Evolutionary conservation across 2,888 invertebrate genomes (phyloP).

Genomic region (Cataglyphis rosenhaueri): DNA sequence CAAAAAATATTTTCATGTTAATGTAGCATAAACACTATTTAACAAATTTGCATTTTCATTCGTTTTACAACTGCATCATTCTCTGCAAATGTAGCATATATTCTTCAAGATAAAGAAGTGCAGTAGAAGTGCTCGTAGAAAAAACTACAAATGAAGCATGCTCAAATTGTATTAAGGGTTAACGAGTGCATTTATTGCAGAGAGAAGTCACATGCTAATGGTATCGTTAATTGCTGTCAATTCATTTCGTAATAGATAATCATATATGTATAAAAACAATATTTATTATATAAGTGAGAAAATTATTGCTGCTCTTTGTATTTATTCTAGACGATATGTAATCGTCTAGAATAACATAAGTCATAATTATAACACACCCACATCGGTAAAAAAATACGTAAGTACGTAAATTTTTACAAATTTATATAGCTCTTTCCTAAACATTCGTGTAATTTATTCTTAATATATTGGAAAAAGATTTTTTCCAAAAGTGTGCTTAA

Average conservation of each 20-base stretch:
- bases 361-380: neutral
- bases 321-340: neutral
- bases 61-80: conserved; percentile 42
- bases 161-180: conserved; percentile 81
- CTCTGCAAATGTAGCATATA: conserved; percentile 57
- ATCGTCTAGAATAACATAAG: neutral
- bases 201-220: conserved; percentile 76
- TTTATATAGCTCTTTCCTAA: conserved; percentile 24
- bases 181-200: conserved; percentile 76
- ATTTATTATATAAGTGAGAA: conserved; percentile 10
- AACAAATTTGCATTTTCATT: conserved; percentile 30
- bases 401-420: neutral
- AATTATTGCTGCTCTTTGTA: neutral
- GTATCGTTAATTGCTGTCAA: conserved; percentile 41
- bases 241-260: conserved; percentile 18
- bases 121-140: conserved; percentile 76
- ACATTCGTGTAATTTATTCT: conserved; percentile 35
- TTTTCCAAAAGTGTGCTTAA: conserved; percentile 30
- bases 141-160: conserved; percentile 80
- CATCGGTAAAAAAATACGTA: neutral
- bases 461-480: conserved; percentile 7
- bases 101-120: conserved; percentile 71
- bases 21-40: conserved; percentile 7
- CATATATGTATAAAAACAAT: conserved; percentile 8
- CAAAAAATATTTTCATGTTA: conserved; percentile 25